Evolutionary conservation across 2,888 invertebrate genomes (phyloP).

Genomic region (Oasisia sp.): DNA sequence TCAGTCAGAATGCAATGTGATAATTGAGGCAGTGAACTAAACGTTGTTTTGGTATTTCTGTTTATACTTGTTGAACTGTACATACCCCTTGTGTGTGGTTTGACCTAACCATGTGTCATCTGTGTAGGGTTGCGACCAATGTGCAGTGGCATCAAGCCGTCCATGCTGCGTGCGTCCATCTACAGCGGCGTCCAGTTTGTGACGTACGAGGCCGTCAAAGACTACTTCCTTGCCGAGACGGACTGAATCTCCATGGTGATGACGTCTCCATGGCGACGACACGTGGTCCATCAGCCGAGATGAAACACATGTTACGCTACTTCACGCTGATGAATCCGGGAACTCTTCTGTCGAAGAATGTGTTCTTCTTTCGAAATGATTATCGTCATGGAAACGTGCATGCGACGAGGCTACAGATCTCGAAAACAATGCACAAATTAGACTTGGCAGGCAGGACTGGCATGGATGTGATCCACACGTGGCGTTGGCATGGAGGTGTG

Average conservation of each 20-base stretch:
- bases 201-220: conserved; percentile 34
- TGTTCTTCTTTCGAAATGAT: neutral
- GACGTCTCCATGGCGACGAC: neutral
- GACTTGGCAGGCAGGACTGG: neutral
- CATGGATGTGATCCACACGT: neutral
- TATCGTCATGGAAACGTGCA: neutral
- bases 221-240: conserved; percentile 22
- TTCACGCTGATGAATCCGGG: neutral
- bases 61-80: too few species aligned
- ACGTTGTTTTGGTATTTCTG: neutral
- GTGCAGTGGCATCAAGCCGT: conserved; percentile 37
- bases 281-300: neutral
- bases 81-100: too few species aligned
- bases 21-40: neutral
- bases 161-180: conserved; percentile 37
- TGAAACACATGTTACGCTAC: neutral
- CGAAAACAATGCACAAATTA: neutral
- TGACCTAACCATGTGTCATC: neutral
- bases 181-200: conserved; percentile 42
- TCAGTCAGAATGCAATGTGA: too few species aligned
- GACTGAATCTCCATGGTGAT: neutral
- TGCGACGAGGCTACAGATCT: neutral
- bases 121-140: conserved; percentile 36
- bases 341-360: neutral
- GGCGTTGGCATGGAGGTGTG: neutral